phyloP scores from a whole-genome alignment of 1,140 invertebrate genomes.

The Monomorium pharaonis region DNA sequence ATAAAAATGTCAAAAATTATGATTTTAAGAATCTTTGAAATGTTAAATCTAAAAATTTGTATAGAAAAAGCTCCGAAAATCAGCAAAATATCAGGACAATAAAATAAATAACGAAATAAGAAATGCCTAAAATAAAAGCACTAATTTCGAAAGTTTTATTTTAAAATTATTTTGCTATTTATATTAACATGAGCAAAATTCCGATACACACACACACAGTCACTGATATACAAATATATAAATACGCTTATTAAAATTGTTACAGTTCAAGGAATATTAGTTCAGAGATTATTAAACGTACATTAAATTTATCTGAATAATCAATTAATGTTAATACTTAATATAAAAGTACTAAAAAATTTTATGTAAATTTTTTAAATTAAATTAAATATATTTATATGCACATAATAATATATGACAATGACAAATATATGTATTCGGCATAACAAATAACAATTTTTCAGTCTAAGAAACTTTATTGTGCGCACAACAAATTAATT shows the following conservation, averaged over 20 bases:
- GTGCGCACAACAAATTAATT: not conserved
- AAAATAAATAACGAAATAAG: not conserved
- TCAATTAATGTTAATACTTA: not conserved
- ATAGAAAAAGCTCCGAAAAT: not conserved
- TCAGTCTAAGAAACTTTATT: constrained; percentile 11
- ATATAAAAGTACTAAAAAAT: not conserved
- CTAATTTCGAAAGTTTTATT: not conserved
- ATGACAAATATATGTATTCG: not conserved
- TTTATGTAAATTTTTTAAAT: not conserved
- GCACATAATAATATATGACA: not conserved
- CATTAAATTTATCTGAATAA: not conserved
- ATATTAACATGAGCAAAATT: not conserved
- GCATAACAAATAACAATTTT: not conserved
- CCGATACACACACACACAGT: not conserved
- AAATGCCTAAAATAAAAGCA: not conserved
- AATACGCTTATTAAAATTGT: not conserved
- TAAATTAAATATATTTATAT: not conserved
- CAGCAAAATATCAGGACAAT: not conserved
- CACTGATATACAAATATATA: not conserved
- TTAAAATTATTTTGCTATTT: not conserved
- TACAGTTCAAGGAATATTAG: not conserved
- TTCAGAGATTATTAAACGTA: not conserved
- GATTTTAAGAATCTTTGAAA: not conserved
- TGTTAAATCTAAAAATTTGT: not conserved
- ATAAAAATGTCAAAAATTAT: not conserved